phyloP scores from a whole-genome alignment of 1,140 invertebrate genomes.

The Drosophila punjabiensis region DNA sequence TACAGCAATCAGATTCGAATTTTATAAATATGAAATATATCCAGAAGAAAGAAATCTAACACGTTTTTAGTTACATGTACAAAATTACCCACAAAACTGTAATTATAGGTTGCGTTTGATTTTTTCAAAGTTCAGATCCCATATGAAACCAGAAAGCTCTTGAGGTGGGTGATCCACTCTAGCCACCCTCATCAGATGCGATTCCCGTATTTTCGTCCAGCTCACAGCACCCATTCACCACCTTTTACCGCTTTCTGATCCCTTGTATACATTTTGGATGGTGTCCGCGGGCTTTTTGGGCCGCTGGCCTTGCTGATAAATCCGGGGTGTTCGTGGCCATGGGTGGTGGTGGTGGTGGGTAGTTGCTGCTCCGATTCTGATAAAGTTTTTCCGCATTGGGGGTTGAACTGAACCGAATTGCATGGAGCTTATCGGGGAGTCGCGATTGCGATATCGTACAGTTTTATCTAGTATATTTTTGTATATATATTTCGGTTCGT shows the following conservation, averaged over 20 bases:
- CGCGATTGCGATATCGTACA: conserved; percentile 32
- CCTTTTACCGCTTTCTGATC: conserved; percentile 35
- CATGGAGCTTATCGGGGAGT: conserved; percentile 45
- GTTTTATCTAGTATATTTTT: conserved; percentile 24
- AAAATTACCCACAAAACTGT: background rate
- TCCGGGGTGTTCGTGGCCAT: conserved; percentile 23
- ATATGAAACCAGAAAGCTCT: conserved; percentile 11
- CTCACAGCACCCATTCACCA: conserved; percentile 31
- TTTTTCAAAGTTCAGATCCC: conserved; percentile 22
- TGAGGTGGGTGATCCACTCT: conserved; percentile 14
- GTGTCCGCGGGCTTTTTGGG: conserved; percentile 12
- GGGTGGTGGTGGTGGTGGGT: conserved; percentile 33
- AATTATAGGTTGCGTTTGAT: background rate
- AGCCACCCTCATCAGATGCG: conserved; percentile 31
- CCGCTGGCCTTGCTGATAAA: conserved; percentile 42
- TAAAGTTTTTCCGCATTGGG: conserved; percentile 61
- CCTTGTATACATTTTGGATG: conserved; percentile 18
- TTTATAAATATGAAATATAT: background rate
- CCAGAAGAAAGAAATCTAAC: fast-evolving
- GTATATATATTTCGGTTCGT: background rate
- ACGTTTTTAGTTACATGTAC: no score
- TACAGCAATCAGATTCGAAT: background rate
- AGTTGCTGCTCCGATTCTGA: conserved; percentile 39
- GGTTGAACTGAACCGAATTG: conserved; percentile 59
- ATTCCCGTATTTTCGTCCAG: conserved; percentile 17